Evolutionary conservation across 1,140 invertebrate genomes (phyloP), one percentile per base, ranked within the genome.

Genomic region (Dendroctonus ponderosae): DNA sequence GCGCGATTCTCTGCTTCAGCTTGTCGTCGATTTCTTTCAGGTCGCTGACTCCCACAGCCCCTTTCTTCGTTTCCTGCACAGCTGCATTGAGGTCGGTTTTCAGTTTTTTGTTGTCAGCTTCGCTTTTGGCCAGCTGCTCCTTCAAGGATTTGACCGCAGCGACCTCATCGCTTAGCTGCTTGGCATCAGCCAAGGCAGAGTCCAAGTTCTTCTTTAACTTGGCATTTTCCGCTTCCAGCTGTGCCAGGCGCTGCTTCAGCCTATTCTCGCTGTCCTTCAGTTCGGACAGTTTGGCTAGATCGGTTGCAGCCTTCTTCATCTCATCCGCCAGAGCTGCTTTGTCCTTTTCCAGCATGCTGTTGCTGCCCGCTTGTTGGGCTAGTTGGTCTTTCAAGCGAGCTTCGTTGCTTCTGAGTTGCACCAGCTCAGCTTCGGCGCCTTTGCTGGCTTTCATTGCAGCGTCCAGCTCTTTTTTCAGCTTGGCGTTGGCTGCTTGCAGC

Each of bases 191-290:
- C 7, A 49, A 7, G 8, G 62, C 44, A 9, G 26, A 42, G 58
- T 62, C 51, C 26, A 72, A 42, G 5, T 68, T 65, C 9, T 58
- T 51, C 41, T 63, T 69, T 15, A 70, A 49, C 46, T 57, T 67
- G 2, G 41, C 42, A 59, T 72, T 72, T 46, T 70, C 68, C 7
- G 62, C 42, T 51, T 67, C 61, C 12, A 70, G 44, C 14, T 67
- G 26, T 48, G 60, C 65, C 7, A 70, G 41, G 48, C 50, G 57
- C 9, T 71, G 49, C 50, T 60, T 71, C 6, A 68, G 48, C 15
- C 58, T 67, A 15, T 53, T 60, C 39, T 68, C 66, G 39, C 62
- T 66, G 26, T 72, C 68, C n/a, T 66, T 62, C 43, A 59, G n/a
- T 41, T 66, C 49, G 7, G 41, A 44, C 37, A 70, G 46, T 64